Evolutionary conservation across 2,888 invertebrate species (phyloP).

Genomic region (Sycophila texana): DNA sequence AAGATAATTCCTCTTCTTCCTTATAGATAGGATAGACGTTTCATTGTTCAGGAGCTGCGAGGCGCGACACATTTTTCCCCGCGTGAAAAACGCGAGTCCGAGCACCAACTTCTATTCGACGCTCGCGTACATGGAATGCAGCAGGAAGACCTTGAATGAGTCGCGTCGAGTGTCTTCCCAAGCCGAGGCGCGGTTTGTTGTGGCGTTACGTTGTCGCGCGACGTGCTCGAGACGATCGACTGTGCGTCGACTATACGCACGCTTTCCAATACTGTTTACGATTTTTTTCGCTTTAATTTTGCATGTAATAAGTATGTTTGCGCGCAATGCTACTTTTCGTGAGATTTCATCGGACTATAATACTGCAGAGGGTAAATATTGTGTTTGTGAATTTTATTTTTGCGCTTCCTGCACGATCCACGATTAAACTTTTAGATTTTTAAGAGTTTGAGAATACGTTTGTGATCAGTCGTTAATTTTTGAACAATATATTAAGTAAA

Average conservation of each 20-base stretch:
- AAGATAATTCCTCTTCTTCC: not conserved
- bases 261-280: no score
- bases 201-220: not conserved
- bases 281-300: not conserved
- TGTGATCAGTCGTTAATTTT: no score
- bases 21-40: not conserved
- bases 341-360: no score
- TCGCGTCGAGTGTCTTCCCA: slow-evolving; percentile 14
- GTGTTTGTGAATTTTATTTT: no score
- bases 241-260: slow-evolving; percentile 7
- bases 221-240: no score
- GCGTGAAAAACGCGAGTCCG: slow-evolving; percentile 3
- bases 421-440: no score
- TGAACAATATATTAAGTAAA: no score
- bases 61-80: not conserved
- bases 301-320: no score
- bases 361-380: no score
- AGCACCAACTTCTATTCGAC: not conserved
- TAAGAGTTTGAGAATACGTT: no score
- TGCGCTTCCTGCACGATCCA: no score
- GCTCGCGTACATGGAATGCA: slow-evolving; percentile 26
- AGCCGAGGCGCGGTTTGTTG: not conserved
- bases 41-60: not conserved
- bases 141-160: slow-evolving; percentile 31
- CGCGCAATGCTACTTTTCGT: no score